Base-by-base conservation (phyloP, 2,888 invertebrate species). In the Perdita meconis region DNA sequence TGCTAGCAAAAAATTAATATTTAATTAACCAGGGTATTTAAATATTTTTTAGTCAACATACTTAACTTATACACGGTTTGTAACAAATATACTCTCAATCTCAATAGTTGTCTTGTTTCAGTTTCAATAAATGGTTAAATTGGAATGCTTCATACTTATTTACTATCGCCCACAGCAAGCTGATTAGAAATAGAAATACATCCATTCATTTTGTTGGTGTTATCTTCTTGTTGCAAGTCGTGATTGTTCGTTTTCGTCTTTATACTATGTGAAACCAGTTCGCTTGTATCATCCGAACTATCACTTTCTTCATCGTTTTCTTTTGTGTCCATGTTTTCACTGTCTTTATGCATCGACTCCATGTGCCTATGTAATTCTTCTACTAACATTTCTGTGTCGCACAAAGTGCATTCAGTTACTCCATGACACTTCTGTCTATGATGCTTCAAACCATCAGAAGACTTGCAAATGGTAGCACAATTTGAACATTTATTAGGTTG, bases 401-500 rank as follows among this genome's bases (percentile, higher is more conserved):
- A 78, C 12, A 53, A 16, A 10, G 12, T 24, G 24, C 57, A 56
- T 26, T 64, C 42, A 5, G 42, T 16, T 12, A 22, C 22, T 12
- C 40, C 47, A 13, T 68, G 63, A 40, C n/a, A 65, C 5, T 61
- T 53, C n/a, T 40, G 16, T 30, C 50, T 60, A 44, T 74, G 68
- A 53, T 50, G 13, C 12, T 34, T 71, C 36, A 81, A 55, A 10
- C 42, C 26, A 6, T 42, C 19, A 0, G 5, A 12, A 24, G 36
- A 65, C 0, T 26, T 8, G 12, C 44, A 70, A 10, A 13, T 4
- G 2, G 16, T 42, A 36, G 78, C 69, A 50, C 86, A 89, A 13
- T 89, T 82, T 10, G 78, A 72, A 42, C 87, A 89, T 42, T 80
- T 73, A 26, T 59, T 51, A 0, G 67, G 24, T 13, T 34, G 8